Base-by-base conservation (phyloP, 1,140 invertebrate species). In the Drosophila malerkotliana region DNA sequence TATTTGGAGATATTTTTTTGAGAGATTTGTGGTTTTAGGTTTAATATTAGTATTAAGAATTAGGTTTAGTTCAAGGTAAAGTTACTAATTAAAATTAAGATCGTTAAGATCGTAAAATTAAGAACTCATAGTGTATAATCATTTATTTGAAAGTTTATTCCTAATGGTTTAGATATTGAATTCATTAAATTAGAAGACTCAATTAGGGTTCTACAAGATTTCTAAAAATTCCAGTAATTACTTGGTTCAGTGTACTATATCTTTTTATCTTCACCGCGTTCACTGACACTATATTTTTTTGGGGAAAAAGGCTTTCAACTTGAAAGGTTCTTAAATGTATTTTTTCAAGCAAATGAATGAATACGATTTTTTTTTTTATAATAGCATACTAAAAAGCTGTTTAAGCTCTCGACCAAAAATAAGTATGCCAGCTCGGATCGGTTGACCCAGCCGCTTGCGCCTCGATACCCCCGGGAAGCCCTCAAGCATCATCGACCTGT, bases 341-440 rank as follows among this genome's bases (percentile, higher is more conserved):
- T n/a, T 44, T 18, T 5, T 18, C 47, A 39, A 34, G 54, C 37
- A 41, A 39, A 52, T 59, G 52, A 72, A 73, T 62, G 49, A 44
- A 62, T 28, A 73, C 49, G 5, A 5, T 21, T 28, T 64, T 28
- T 28, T 28, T 64, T 18, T 74, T 74, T 55, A 51, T 51, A 18
- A 64, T 66, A 32, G 32, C 24, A 45, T n/a, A 32, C 47, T 59
- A 44, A 77, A 82, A 79, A 85, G 82, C 82, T 88, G 74, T 82
- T 87, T 72, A 87, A 85, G 83, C 83, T 85, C 79, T 71, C 63
- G 59, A 37, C 52, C 56, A 39, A 67, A 68, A 81, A 57, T 72
- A 76, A 76, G 45, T 47, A 60, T 34, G 44, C 44, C 18, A 18
- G 18, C 44, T 71, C 53, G 78, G 79, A 82, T 82, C 79, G 77